These are phyloP conservation scores for Notodonta dromedarius DNA, from an alignment of 2,888 invertebrate species.

Conservation along the genomic window DNA sequence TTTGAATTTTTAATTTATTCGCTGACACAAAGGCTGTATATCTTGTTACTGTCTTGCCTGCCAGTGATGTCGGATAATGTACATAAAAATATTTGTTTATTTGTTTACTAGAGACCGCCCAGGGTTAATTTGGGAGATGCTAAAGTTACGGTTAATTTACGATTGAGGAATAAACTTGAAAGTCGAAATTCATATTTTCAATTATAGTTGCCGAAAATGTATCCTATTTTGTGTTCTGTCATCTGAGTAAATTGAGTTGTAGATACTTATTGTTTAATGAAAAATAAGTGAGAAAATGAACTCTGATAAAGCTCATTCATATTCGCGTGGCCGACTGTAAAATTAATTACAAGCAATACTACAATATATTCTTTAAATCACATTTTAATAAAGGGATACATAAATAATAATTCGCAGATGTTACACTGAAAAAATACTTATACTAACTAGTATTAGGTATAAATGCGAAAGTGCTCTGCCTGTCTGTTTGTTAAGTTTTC, in stretches of 20 bases:
- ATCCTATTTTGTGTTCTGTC: not conserved
- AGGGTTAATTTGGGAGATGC: conserved; percentile 27
- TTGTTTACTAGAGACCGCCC: conserved; percentile 42
- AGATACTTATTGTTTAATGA: not conserved
- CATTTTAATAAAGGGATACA: too few relatives aligned
- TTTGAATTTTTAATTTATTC: conserved; percentile 63
- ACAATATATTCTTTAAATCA: too few relatives aligned
- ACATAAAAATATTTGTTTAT: conserved; percentile 37
- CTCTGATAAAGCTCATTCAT: too few relatives aligned
- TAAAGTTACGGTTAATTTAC: conserved; percentile 21
- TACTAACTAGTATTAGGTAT: too few relatives aligned
- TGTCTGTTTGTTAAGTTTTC: too few relatives aligned
- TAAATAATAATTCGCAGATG: too few relatives aligned
- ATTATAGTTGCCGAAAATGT: not conserved
- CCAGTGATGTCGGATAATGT: conserved; percentile 42
- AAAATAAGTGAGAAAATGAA: too few relatives aligned
- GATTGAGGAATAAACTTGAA: conserved; percentile 10
- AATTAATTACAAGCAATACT: too few relatives aligned
- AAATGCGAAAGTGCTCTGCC: too few relatives aligned
- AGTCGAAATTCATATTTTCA: not conserved
- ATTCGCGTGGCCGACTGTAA: too few relatives aligned
- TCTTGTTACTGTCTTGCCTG: conserved; percentile 59
- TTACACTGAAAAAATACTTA: too few relatives aligned
- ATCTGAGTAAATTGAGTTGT: not conserved
- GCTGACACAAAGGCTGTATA: conserved; percentile 62